Conservation (phyloP, 35 echinoderm and acorn worm genomes). For the Stichopus chloronotus region DNA sequence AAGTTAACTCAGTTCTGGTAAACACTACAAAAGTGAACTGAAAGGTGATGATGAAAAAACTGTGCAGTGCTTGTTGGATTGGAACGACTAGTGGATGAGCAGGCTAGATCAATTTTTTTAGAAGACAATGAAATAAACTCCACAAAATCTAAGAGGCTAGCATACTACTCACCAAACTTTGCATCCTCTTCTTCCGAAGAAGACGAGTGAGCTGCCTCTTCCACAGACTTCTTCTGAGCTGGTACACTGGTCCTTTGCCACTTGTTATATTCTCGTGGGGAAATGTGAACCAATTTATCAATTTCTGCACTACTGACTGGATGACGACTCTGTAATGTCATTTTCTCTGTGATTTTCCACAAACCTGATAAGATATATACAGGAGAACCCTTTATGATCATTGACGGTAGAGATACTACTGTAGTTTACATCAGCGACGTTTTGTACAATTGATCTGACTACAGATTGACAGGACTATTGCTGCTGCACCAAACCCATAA, state of each 20-base stretch:
- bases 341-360: neutral
- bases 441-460: no score
- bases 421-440: neutral
- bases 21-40: no score
- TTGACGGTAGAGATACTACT: neutral
- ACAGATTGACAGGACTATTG: no score
- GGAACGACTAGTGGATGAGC: no score
- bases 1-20: no score
- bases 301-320: conserved; percentile 4
- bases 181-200: neutral
- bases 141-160: neutral
- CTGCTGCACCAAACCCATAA: no score
- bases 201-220: neutral
- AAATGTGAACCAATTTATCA: neutral
- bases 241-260: conserved; percentile 22
- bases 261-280: conserved; percentile 25
- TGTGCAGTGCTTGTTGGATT: no score
- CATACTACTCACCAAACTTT: neutral
- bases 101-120: no score
- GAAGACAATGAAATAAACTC: no score
- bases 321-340: neutral
- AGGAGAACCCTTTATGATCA: neutral
- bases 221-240: neutral
- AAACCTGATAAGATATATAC: neutral
- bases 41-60: no score